These are phyloP conservation scores for Iguana delicatissima DNA, from an alignment of 2,797 vertebrate species.

Conservation along the genomic window DNA sequence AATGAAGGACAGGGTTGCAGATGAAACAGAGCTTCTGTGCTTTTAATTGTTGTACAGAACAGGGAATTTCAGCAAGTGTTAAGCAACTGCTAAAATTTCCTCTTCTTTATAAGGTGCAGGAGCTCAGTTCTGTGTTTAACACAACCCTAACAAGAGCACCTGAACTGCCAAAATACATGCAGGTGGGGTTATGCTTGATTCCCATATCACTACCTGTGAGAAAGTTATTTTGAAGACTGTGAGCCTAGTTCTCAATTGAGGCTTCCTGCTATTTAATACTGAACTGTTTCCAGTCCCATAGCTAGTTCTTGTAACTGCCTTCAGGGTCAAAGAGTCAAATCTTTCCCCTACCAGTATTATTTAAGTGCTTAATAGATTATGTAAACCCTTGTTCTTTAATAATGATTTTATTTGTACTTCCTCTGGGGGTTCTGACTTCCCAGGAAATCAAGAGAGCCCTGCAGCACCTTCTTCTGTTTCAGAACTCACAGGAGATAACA, in stretches of 20 bases:
- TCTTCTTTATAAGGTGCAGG: too few species aligned
- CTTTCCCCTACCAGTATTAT: slow-evolving; percentile 60
- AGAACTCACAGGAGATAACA: slow-evolving; percentile 57
- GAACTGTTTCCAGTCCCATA: slow-evolving; percentile 51
- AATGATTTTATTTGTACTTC: slow-evolving; percentile 44
- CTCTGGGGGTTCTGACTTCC: slow-evolving; percentile 48
- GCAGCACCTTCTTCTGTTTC: slow-evolving; percentile 57
- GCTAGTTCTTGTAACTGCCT: slow-evolving; percentile 50
- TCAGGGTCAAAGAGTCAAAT: slow-evolving; percentile 11
- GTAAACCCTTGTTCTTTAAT: slow-evolving; percentile 69
- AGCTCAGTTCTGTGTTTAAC: too few species aligned
- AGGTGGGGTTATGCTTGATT: too few species aligned
- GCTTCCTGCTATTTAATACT: slow-evolving; percentile 56
- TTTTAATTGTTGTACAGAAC: too few species aligned
- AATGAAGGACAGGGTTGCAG: too few species aligned
- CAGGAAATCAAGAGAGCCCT: slow-evolving; percentile 68
- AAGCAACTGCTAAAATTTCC: too few species aligned
- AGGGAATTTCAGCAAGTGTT: too few species aligned
- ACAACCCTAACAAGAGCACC: too few species aligned
- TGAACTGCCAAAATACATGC: not conserved
- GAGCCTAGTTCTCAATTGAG: not conserved
- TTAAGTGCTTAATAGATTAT: slow-evolving; percentile 70
- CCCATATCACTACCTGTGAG: too few species aligned
- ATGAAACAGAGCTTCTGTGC: too few species aligned
- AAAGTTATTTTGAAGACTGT: not conserved